Conservation (phyloP, 1,140 invertebrate species). For the Delia radicum region DNA sequence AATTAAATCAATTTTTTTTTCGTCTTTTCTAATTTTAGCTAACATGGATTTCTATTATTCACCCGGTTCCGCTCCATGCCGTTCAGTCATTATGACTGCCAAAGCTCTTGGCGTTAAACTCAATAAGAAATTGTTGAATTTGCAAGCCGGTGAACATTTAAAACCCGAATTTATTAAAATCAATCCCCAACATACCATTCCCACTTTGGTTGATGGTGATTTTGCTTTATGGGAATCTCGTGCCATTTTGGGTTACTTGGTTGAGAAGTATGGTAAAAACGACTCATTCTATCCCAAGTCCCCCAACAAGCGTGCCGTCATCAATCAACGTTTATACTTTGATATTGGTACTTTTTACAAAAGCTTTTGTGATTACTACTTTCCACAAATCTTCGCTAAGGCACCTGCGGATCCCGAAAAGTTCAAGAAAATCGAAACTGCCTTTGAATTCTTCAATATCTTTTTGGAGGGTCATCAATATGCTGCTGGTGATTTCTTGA, state of each 20-base stretch:
- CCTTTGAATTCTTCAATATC: conserved; percentile 64
- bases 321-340: conserved; percentile 74
- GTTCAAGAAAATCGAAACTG: conserved; percentile 63
- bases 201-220: conserved; percentile 67
- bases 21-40: not conserved
- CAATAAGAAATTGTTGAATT: conserved; percentile 67
- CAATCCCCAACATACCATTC: conserved; percentile 62
- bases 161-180: conserved; percentile 70
- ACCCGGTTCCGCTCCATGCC: conserved; percentile 68
- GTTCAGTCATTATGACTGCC: conserved; percentile 67
- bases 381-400: conserved; percentile 70
- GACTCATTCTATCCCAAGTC: conserved; percentile 68
- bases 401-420: conserved; percentile 64
- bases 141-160: conserved; percentile 65
- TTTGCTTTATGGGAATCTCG: conserved; percentile 68
- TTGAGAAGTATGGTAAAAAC: conserved; percentile 66
- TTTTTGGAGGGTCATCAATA: conserved; percentile 66
- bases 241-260: conserved; percentile 71
- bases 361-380: conserved; percentile 59
- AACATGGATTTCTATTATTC: conserved; percentile 64
- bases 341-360: conserved; percentile 69
- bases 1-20: too few relatives aligned
- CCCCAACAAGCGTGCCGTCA: conserved; percentile 64
- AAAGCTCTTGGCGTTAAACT: conserved; percentile 69
- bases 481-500: conserved; percentile 66